Evolutionary conservation across 2,888 invertebrate species (phyloP).

Genomic region (Aleiodes alternator): DNA sequence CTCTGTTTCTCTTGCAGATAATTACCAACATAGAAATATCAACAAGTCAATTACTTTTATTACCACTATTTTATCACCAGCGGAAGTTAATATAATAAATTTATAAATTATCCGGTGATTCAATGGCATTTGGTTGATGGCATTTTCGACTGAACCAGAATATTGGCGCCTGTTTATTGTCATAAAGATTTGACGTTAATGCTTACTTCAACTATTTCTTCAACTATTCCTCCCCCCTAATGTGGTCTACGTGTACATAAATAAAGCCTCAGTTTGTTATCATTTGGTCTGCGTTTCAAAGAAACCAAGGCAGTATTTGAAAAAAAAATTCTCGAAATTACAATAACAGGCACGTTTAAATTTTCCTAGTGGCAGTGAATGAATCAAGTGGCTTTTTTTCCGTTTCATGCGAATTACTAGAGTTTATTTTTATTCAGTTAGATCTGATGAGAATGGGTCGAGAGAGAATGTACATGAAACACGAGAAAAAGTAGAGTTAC

Average conservation of each 20-base stretch:
- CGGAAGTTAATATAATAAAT: slow-evolving; percentile 50
- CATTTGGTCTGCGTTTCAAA: slow-evolving; percentile 43
- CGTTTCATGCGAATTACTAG: no score
- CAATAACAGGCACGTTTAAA: no score
- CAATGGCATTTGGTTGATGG: slow-evolving; percentile 16
- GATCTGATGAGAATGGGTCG: slow-evolving; percentile 2
- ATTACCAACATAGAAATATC: slow-evolving; percentile 36
- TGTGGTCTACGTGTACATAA: slow-evolving; percentile 44
- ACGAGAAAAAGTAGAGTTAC: background rate
- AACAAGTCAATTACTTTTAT: slow-evolving; percentile 29
- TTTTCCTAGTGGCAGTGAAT: no score
- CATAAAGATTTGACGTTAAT: slow-evolving; percentile 46
- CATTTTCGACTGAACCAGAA: slow-evolving; percentile 40
- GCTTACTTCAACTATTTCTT: slow-evolving; percentile 14
- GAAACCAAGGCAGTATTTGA: background rate
- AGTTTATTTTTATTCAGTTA: background rate
- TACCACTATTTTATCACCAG: slow-evolving; percentile 21
- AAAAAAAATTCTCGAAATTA: background rate
- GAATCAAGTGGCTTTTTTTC: no score
- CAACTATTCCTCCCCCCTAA: background rate
- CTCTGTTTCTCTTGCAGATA: slow-evolving; percentile 9
- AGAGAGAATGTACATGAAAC: background rate
- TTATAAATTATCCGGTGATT: slow-evolving; percentile 45
- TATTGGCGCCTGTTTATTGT: slow-evolving; percentile 51
- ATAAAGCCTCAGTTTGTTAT: slow-evolving; percentile 49